phyloP scores from a whole-genome alignment of 2,113 vertebrate species.

The Solea solea region DNA sequence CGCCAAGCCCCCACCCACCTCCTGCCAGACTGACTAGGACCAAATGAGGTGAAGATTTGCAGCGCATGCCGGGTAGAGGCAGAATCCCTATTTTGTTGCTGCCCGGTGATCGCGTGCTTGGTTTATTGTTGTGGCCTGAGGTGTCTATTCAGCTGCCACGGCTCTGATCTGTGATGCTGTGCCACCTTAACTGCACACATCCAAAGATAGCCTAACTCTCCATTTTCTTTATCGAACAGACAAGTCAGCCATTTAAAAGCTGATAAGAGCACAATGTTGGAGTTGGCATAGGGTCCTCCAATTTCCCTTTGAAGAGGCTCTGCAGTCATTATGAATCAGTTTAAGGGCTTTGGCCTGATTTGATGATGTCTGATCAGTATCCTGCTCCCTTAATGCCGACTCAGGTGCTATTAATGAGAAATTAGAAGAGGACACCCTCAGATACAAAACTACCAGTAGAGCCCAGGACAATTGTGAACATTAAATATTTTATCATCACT shows the following conservation, averaged over 20 bases:
- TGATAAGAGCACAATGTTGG: constrained; percentile 36
- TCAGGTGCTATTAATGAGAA: constrained; percentile 39
- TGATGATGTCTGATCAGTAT: constrained; percentile 47
- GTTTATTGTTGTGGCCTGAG: constrained; percentile 57
- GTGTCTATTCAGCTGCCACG: constrained; percentile 59
- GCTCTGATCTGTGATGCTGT: constrained; percentile 59
- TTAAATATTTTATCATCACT: too few species aligned
- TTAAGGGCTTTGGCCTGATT: constrained; percentile 48
- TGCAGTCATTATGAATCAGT: constrained; percentile 40
- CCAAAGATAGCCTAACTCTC: constrained; percentile 36
- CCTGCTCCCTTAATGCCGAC: constrained; percentile 25
- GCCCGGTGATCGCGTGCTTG: constrained; percentile 43
- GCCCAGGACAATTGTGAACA: too few species aligned
- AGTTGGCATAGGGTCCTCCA: constrained; percentile 25
- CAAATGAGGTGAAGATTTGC: constrained; percentile 68
- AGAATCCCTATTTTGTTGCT: constrained; percentile 50
- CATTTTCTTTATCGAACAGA: constrained; percentile 50
- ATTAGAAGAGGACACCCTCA: constrained; percentile 16
- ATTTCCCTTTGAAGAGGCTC: constrained; percentile 40
- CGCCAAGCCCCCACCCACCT: constrained; percentile 10
- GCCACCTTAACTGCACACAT: constrained; percentile 58
- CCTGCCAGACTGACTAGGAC: constrained; percentile 63
- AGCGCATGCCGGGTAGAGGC: constrained; percentile 52
- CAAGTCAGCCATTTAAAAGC: constrained; percentile 38
- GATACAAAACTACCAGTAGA: too few species aligned